Conservation (phyloP, 2,113 vertebrate genomes). For the Coptodon bakossiorum region DNA sequence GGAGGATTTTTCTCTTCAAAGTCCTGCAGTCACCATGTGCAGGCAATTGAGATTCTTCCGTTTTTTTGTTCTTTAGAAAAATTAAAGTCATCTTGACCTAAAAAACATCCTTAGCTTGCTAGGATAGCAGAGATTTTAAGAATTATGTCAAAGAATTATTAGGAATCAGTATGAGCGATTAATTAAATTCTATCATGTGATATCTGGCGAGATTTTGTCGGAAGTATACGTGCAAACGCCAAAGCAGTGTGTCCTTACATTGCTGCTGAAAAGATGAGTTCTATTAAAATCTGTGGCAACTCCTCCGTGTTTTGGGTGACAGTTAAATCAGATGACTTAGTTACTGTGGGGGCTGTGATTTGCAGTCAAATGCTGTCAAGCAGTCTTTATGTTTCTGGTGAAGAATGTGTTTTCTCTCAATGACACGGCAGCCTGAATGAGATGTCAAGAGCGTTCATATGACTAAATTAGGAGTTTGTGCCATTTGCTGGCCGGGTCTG, state of each 20-base stretch:
- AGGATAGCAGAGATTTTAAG: neutral
- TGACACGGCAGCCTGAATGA: slow-evolving; percentile 17
- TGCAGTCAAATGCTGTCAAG: slow-evolving; percentile 25
- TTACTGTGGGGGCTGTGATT: neutral
- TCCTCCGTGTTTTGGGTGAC: neutral
- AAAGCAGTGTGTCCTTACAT: fast-evolving
- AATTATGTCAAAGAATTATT: neutral
- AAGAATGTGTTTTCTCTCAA: neutral
- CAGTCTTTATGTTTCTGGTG: neutral
- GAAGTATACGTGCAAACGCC: neutral
- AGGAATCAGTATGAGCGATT: neutral
- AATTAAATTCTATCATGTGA: neutral
- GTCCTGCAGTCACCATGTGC: neutral
- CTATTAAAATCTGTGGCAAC: neutral
- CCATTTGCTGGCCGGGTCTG: neutral
- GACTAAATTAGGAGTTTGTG: slow-evolving; percentile 14
- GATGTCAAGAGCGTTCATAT: slow-evolving; percentile 15
- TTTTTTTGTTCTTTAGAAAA: neutral
- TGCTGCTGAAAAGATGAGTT: neutral
- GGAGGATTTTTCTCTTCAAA: neutral
- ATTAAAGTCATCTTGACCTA: neutral
- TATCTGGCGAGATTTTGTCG: neutral
- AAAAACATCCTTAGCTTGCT: neutral
- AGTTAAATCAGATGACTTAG: slow-evolving; percentile 15
- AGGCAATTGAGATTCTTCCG: neutral